phyloP scores from a whole-genome alignment of 2,888 invertebrate genomes.

The Clistopyga incitator region DNA sequence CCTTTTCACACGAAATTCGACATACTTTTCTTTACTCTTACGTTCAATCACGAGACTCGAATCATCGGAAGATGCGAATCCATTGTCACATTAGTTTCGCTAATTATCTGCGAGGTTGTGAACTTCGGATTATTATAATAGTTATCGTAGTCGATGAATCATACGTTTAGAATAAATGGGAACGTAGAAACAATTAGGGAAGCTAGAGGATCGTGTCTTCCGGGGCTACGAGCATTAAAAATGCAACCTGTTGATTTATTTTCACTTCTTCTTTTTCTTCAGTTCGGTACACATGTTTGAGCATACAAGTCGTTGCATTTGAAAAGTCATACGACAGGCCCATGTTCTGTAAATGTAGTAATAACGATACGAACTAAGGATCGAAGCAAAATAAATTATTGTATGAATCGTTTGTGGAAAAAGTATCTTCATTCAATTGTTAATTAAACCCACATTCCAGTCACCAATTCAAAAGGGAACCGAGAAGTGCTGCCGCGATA shows the following conservation, averaged over 20 bases:
- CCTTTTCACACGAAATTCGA: conserved; percentile 42
- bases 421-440: conserved; percentile 53
- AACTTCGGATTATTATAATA: conserved; percentile 35
- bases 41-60: conserved; percentile 32
- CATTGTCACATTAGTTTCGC: conserved; percentile 33
- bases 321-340: conserved; percentile 67
- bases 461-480: background rate
- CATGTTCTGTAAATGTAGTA: conserved; percentile 74
- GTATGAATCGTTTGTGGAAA: conserved; percentile 74
- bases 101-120: conserved; percentile 48
- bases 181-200: conserved; percentile 29
- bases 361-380: conserved; percentile 71
- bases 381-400: conserved; percentile 75
- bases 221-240: conserved; percentile 55
- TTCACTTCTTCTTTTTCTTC: no score
- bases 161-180: conserved; percentile 35
- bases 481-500: background rate
- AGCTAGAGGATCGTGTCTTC: conserved; percentile 47
- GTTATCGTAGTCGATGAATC: conserved; percentile 48
- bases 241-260: conserved; percentile 41
- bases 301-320: conserved; percentile 67
- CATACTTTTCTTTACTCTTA: background rate
- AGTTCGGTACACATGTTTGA: conserved; percentile 44
- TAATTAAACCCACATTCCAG: background rate
- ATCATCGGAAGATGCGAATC: conserved; percentile 48